Conservation (phyloP, 2,888 invertebrate species). For the Drosophila conformis region DNA sequence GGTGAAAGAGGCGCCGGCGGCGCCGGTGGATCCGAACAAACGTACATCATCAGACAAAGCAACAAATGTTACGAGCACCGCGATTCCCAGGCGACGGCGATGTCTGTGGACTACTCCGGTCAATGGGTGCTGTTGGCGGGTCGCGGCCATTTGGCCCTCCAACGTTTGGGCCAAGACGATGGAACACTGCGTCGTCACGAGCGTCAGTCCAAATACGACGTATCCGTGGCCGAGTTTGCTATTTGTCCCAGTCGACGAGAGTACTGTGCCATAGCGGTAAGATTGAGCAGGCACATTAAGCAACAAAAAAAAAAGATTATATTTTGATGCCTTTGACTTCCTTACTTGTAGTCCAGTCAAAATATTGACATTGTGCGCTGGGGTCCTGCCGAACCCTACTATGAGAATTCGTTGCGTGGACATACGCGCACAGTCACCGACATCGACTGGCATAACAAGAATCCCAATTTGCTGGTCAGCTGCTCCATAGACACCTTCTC, state of each 20-base stretch:
- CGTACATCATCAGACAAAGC: slow-evolving; percentile 81
- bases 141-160: slow-evolving; percentile 90
- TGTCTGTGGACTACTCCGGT: slow-evolving; percentile 92
- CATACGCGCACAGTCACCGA: slow-evolving; percentile 95
- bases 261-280: slow-evolving; percentile 94
- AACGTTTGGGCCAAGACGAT: slow-evolving; percentile 87
- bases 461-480: slow-evolving; percentile 92
- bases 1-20: slow-evolving; percentile 28
- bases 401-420: slow-evolving; percentile 90
- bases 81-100: slow-evolving; percentile 95
- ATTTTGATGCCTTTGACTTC: neutral
- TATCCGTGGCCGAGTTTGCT: slow-evolving; percentile 96
- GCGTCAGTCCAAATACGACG: slow-evolving; percentile 96
- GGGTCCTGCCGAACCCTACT: slow-evolving; percentile 90
- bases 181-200: slow-evolving; percentile 90
- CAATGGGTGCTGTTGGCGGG: slow-evolving; percentile 94
- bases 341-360: slow-evolving; percentile 90
- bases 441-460: slow-evolving; percentile 95
- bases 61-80: slow-evolving; percentile 88
- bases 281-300: slow-evolving; percentile 63
- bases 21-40: slow-evolving; percentile 68
- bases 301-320: neutral
- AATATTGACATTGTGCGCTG: slow-evolving; percentile 94
- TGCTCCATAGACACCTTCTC: slow-evolving; percentile 97
- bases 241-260: slow-evolving; percentile 91